phyloP scores from a whole-genome alignment of 2,797 vertebrate species.

The Molossus alvarezi region DNA sequence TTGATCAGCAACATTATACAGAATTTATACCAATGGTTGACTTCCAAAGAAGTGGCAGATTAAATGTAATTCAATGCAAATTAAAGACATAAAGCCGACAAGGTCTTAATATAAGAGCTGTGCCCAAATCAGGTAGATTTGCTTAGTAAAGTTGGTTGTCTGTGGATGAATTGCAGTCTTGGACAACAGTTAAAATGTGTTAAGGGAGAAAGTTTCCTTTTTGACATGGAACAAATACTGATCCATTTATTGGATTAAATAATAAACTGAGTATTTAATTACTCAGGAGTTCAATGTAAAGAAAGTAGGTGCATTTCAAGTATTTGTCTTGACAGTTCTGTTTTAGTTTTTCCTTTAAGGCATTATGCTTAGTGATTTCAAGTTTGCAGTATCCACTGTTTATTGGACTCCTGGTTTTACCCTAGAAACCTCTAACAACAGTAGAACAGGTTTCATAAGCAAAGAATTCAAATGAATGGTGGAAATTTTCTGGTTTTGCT shows the following conservation, averaged over 20 bases:
- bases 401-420: constrained; percentile 51
- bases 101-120: background rate
- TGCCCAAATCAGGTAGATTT: background rate
- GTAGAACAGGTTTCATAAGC: constrained; percentile 75
- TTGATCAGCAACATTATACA: constrained; percentile 13
- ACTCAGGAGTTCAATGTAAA: constrained; percentile 5
- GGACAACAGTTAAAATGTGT: background rate
- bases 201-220: background rate
- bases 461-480: constrained; percentile 65
- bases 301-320: background rate
- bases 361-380: constrained; percentile 68
- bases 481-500: constrained; percentile 75
- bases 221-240: background rate
- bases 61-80: background rate
- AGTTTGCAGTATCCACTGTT: constrained; percentile 28
- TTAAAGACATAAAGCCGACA: background rate
- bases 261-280: background rate
- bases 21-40: background rate
- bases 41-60: background rate
- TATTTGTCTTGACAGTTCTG: constrained; percentile 1
- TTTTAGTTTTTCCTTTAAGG: constrained; percentile 64
- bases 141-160: background rate
- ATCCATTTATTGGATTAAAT: constrained; percentile 2
- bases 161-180: background rate
- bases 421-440: constrained; percentile 48